Percentiles rank a stretch among this genome's conserved stretches.
Conservation (phyloP, 2,797 vertebrate species). For the Eulemur mongoz region DNA sequence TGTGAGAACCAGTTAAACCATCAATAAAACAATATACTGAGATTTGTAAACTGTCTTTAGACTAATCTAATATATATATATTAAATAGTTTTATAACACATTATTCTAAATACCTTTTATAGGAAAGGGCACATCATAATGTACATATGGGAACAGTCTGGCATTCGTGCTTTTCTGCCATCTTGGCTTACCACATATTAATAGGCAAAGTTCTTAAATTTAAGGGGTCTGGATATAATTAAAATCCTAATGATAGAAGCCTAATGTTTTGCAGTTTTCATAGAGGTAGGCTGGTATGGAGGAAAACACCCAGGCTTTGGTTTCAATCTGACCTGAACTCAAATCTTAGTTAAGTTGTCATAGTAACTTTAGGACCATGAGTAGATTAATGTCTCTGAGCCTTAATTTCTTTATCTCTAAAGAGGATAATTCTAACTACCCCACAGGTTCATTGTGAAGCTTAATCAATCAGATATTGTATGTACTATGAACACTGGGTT, state of each 20-base stretch:
- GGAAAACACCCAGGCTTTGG: neutral
- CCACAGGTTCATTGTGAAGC: neutral
- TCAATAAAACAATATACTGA: neutral
- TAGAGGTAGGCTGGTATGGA: neutral
- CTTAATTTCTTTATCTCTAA: neutral
- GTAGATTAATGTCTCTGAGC: neutral
- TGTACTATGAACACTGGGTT: neutral
- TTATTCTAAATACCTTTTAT: constrained; percentile 11
- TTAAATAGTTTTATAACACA: neutral
- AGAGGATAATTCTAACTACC: neutral
- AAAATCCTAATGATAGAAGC: neutral
- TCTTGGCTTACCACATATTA: neutral
- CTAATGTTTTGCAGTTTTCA: neutral
- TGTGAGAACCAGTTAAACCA: constrained; percentile 3
- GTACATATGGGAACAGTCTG: neutral
- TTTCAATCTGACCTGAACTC: neutral
- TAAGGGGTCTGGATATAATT: neutral
- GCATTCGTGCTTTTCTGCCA: neutral
- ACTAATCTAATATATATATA: neutral
- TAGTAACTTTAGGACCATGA: neutral
- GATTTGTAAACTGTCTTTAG: neutral
- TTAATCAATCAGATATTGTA: neutral
- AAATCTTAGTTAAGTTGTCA: neutral
- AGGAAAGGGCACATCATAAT: neutral
- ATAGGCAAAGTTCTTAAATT: constrained; percentile 9